These are phyloP conservation scores for Macrocentrus cingulum DNA, from an alignment of 1,140 invertebrate species.

Conservation along the genomic window DNA sequence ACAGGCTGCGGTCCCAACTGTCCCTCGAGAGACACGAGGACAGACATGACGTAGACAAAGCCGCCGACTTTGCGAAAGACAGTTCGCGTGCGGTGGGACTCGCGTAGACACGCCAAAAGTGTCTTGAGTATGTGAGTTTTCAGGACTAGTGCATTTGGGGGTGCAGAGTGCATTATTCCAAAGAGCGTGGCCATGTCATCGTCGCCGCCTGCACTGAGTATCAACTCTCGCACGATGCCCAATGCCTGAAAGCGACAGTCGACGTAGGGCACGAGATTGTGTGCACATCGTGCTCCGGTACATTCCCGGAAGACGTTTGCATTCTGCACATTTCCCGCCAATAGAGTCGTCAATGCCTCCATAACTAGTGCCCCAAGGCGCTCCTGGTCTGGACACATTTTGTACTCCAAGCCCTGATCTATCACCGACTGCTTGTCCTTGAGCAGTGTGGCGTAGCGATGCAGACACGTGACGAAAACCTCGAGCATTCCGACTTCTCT, in stretches of 20 bases:
- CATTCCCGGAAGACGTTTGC: conserved; percentile 91
- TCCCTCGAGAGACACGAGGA: conserved; percentile 90
- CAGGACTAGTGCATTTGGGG: conserved; percentile 74
- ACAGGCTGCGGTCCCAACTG: conserved; percentile 63
- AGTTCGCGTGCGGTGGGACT: conserved; percentile 93
- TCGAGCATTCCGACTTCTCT: conserved; percentile 96
- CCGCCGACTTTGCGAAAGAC: conserved; percentile 97
- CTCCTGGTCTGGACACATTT: conserved; percentile 69
- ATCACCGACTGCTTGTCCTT: conserved; percentile 68
- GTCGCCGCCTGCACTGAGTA: conserved; percentile 88
- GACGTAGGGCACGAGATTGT: conserved; percentile 83
- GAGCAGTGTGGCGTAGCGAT: conserved; percentile 78
- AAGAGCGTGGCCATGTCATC: conserved; percentile 93
- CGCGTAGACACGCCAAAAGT: conserved; percentile 83
- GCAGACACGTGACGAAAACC: conserved; percentile 92
- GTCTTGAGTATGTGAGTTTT: conserved; percentile 92
- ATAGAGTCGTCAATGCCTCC: conserved; percentile 80
- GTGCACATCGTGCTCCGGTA: conserved; percentile 86
- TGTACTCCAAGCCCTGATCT: conserved; percentile 56
- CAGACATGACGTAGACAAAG: conserved; percentile 96
- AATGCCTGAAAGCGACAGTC: conserved; percentile 81
- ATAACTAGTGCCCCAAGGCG: conserved; percentile 82
- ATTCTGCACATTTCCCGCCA: conserved; percentile 81
- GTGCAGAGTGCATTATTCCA: conserved; percentile 86
- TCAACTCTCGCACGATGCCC: conserved; percentile 81